Evolutionary conservation across 2,888 invertebrate genomes (phyloP).

Genomic region (Lasioglossum oenotherae): DNA sequence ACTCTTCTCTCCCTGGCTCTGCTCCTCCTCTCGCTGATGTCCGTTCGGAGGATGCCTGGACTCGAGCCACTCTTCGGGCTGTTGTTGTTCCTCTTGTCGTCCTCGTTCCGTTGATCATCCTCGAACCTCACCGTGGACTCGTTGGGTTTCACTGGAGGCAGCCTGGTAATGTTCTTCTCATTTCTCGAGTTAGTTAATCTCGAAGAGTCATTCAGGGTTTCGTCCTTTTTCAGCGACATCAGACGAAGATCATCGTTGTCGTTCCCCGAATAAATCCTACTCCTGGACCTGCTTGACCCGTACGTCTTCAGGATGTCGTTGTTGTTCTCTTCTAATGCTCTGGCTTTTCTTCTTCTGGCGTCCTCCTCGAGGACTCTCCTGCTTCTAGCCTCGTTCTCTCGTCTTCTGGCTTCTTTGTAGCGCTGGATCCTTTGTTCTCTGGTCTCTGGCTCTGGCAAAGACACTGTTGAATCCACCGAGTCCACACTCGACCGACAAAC

Average conservation of each 20-base stretch:
- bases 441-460: conserved; percentile 75
- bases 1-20: conserved; percentile 79
- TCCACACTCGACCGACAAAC: conserved; percentile 77
- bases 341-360: conserved; percentile 75
- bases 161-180: conserved; percentile 58
- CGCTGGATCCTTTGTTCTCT: conserved; percentile 81
- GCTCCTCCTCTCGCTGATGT: conserved; percentile 78
- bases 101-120: conserved; percentile 68
- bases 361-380: conserved; percentile 79
- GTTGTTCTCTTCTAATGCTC: conserved; percentile 74
- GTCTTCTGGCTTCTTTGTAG: conserved; percentile 81
- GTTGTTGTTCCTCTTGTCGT: conserved; percentile 71
- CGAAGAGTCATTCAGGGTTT: conserved; percentile 18
- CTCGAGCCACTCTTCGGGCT: conserved; percentile 56
- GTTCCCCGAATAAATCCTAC: conserved; percentile 53
- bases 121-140: conserved; percentile 69
- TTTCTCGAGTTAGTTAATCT: conserved; percentile 37
- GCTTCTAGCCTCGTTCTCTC: conserved; percentile 81
- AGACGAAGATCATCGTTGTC: conserved; percentile 59
- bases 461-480: conserved; percentile 76
- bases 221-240: conserved; percentile 48
- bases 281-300: conserved; percentile 51
- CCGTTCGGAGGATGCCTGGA: conserved; percentile 72
- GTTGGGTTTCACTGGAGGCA: conserved; percentile 66
- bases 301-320: conserved; percentile 68